Evolutionary conservation across 92 coral and sea anemone species (phyloP), one percentile per base, ranked within the genome.

Genomic region (Parazoanthus swiftii): DNA sequence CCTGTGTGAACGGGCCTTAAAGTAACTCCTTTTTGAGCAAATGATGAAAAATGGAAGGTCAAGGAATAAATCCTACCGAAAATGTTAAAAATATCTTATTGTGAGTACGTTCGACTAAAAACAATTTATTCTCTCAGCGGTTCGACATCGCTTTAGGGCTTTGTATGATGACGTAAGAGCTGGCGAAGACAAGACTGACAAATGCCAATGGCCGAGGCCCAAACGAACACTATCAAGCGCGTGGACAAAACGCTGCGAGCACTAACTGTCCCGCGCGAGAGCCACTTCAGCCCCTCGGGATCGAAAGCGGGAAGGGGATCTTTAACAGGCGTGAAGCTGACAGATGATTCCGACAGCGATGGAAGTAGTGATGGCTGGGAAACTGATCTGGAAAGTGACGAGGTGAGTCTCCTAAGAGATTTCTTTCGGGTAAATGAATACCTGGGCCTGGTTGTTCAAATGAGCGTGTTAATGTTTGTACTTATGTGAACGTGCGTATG

Each of bases 341-440:
- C 59, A 48, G 92, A 86, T 8, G 91, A 89, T 37, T 48, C 65
- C 35, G 78, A 71, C 65, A 92, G 94, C 50, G 95, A 84, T 39
- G 91, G 89, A 20, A 92, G 92, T 65, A 92, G 93, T n/a, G 95
- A 90, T 50, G 98, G 93, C 18, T 95, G 94, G 94, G 98, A 93
- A 80, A 95, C 98, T 0, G 98, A 95, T 85, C 88, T 93, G 88
- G 94, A 93, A 86, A 78, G 89, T 59, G 94, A 94, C 20, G 94
- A 89, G 95, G 98, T 94, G 74, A 72, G 89, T 88, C 39, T 6
- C 58, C 33, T 6, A 25, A 44, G 0, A 10, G 37, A 37, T 18
- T 8, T 10, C n/a, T 58, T 20, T 63, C 26, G 70, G 21, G 70
- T 63, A 7, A 63, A 63, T 18, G 25, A 63, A 63, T 63, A 5